Evolutionary conservation across 2,113 vertebrate genomes (phyloP).

Genomic region (Noturus placidus): DNA sequence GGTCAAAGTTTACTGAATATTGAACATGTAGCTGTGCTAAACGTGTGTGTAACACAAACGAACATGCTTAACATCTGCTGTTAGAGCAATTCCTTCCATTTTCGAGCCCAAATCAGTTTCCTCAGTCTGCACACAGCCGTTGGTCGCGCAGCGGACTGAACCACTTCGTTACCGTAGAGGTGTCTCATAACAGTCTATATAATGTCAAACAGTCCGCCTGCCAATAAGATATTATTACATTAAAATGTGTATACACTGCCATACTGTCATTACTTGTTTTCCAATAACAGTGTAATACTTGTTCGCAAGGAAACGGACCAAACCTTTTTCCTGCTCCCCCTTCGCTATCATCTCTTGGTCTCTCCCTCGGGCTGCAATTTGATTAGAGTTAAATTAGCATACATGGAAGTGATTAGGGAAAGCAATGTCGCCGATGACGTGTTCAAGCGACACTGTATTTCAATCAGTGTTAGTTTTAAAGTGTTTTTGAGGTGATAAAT

Average conservation of each 20-base stretch:
- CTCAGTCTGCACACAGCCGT: background rate
- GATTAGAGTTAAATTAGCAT: background rate
- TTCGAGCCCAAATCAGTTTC: background rate
- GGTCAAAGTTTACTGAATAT: background rate
- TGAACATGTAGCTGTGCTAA: background rate
- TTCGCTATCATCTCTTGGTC: background rate
- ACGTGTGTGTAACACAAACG: background rate
- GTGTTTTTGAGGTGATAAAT: background rate
- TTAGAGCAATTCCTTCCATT: background rate
- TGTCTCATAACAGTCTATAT: background rate
- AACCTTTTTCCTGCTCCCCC: background rate
- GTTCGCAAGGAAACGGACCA: background rate
- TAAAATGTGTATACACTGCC: background rate
- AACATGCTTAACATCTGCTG: background rate
- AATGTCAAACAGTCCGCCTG: background rate
- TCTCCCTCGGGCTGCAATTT: background rate
- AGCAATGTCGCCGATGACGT: background rate
- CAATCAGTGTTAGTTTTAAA: background rate
- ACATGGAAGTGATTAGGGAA: background rate
- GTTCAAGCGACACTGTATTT: background rate
- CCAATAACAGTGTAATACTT: background rate
- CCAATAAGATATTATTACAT: constrained; percentile 8
- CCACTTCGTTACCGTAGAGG: background rate
- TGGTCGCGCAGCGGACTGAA: background rate
- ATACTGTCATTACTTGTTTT: background rate